Conservation (phyloP, 2,888 invertebrate species). For the Archips xylosteana region DNA sequence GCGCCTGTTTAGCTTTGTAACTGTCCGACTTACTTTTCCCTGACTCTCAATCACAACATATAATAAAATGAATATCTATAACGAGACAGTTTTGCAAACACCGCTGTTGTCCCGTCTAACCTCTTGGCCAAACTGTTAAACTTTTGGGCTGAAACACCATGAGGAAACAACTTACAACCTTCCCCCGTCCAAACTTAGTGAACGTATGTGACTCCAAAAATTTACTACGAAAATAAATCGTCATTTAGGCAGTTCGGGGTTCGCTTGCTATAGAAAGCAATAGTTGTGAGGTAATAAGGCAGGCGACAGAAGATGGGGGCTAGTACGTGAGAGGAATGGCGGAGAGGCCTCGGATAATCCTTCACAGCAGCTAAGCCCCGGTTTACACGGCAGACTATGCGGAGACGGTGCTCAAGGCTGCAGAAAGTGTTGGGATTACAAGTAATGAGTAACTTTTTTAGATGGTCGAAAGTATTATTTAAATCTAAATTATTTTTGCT, state of each 20-base stretch:
- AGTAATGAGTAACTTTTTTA: slow-evolving; percentile 1
- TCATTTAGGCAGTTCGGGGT: slow-evolving; percentile 37
- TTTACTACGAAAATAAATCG: slow-evolving; percentile 44
- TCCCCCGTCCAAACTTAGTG: slow-evolving; percentile 13
- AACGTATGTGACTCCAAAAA: slow-evolving; percentile 40
- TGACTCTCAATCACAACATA: slow-evolving; percentile 18
- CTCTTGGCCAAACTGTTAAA: background rate
- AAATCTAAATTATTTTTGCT: no score
- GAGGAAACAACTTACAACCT: slow-evolving; percentile 6
- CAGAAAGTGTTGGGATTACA: slow-evolving; percentile 27
- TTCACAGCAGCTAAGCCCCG: slow-evolving; percentile 64
- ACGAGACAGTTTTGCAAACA: background rate
- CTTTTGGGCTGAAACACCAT: slow-evolving; percentile 13
- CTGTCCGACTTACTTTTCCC: slow-evolving; percentile 19
- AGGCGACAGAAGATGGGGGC: slow-evolving; percentile 70
- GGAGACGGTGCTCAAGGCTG: slow-evolving; percentile 46
- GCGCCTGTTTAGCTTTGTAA: slow-evolving; percentile 4
- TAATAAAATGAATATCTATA: background rate
- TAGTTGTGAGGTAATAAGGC: slow-evolving; percentile 78
- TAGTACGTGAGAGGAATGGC: slow-evolving; percentile 74
- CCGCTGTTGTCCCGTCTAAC: background rate
- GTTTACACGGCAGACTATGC: slow-evolving; percentile 64
- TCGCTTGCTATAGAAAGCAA: slow-evolving; percentile 57
- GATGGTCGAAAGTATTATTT: background rate
- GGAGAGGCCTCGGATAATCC: slow-evolving; percentile 66